These are phyloP conservation scores for Momotus momota DNA, from an alignment of 2,797 vertebrate species.

Conservation along the genomic window DNA sequence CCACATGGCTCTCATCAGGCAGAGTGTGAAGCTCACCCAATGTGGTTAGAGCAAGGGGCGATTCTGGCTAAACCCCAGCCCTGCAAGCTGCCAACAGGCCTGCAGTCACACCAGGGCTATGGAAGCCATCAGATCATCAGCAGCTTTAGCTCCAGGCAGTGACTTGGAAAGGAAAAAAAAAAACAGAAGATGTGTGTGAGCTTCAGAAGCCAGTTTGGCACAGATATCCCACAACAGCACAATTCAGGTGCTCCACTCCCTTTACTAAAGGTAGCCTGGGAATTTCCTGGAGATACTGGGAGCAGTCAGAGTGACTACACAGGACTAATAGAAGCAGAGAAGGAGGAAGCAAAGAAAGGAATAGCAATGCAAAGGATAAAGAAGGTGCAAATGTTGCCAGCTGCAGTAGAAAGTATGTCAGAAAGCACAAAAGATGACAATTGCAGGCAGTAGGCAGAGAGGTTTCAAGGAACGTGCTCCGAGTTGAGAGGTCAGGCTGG, in stretches of 20 bases:
- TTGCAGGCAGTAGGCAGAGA: background rate
- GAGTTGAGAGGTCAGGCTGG: background rate
- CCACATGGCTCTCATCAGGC: background rate
- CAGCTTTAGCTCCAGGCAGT: background rate
- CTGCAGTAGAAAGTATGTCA: background rate
- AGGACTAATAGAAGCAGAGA: background rate
- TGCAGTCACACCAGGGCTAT: background rate
- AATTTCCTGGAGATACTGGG: background rate
- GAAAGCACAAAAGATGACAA: background rate
- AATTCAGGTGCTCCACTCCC: background rate
- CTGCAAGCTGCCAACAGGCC: background rate
- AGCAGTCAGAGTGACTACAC: background rate
- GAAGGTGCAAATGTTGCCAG: background rate
- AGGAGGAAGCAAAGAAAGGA: background rate
- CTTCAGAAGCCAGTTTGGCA: background rate
- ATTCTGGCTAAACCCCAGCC: background rate
- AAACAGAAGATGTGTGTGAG: background rate
- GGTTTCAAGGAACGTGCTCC: background rate
- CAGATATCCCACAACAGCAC: background rate
- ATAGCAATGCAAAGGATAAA: background rate
- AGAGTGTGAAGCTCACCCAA: background rate
- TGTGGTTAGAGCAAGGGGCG: background rate
- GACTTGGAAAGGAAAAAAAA: background rate
- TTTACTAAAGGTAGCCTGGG: background rate
- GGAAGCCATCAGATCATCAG: background rate